Percentiles rank a stretch among this genome's conserved stretches.
Evolutionary conservation across 35 echinoderm and acorn worm species (phyloP).

Genomic region (Heliocidaris erythrogramma): DNA sequence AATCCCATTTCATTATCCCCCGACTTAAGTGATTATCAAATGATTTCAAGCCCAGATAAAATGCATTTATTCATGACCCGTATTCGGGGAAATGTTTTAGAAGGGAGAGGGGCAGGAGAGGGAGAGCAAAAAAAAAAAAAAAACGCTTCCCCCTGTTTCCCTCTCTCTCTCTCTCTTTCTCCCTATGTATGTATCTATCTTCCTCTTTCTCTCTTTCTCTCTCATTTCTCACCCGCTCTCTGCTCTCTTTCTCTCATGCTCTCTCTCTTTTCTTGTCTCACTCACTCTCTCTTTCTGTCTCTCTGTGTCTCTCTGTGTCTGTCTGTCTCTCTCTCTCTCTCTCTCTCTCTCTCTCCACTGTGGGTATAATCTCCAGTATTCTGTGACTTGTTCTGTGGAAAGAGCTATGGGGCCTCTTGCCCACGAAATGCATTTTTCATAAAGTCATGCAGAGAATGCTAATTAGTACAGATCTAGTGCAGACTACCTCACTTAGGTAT

Average conservation of each 20-base stretch:
- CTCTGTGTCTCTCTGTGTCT: background rate
- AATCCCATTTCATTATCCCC: constrained; percentile 43
- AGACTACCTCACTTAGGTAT: background rate
- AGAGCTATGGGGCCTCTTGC: background rate
- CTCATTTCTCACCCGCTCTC: background rate
- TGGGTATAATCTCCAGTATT: background rate
- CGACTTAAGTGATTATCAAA: constrained; percentile 52
- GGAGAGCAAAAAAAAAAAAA: background rate
- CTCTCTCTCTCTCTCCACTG: background rate
- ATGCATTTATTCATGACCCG: constrained; percentile 55
- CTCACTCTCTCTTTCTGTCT: background rate
- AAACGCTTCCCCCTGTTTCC: background rate
- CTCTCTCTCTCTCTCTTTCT: background rate
- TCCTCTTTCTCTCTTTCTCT: background rate
- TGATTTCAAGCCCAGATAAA: constrained; percentile 33
- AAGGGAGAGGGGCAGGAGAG: background rate
- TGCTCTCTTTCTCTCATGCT: background rate
- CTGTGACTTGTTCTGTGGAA: background rate
- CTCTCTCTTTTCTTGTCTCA: background rate
- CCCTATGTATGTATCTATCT: background rate
- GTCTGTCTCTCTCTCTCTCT: background rate
- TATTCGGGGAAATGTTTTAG: background rate
- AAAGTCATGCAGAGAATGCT: constrained; percentile 6
- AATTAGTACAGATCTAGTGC: background rate
- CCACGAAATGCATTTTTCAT: background rate